Percentiles rank a stretch among this genome's conserved stretches.
These are phyloP conservation scores for Drosophila nikananu DNA, from an alignment of 1,140 invertebrate genomes.

Conservation along the genomic window DNA sequence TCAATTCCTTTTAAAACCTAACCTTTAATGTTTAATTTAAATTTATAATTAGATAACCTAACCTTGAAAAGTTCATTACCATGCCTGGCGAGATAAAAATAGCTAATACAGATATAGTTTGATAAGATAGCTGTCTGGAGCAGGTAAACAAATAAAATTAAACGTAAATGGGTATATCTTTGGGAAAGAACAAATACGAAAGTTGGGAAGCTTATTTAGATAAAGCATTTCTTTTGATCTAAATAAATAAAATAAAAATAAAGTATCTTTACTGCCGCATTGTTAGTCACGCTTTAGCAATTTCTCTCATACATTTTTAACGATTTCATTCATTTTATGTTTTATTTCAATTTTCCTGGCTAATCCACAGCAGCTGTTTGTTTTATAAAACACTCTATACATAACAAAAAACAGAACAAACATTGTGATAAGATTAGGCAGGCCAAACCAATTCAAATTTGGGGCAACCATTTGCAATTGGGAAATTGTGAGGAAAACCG, in stretches of 20 bases:
- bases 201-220: conserved; percentile 1
- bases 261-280: conserved; percentile 1
- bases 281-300: conserved; percentile 12
- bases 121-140: conserved; percentile 30
- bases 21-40: background rate
- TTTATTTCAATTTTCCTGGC: background rate
- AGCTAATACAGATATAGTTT: conserved; percentile 11
- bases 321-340: background rate
- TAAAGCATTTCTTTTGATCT: background rate
- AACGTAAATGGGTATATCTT: conserved; percentile 3
- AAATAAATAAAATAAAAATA: conserved; percentile 5
- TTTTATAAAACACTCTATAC: conserved; percentile 1
- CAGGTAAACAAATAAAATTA: background rate
- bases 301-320: background rate
- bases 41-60: conserved; percentile 2
- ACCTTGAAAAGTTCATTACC: conserved; percentile 23
- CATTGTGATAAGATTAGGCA: conserved; percentile 32
- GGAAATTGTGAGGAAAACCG: conserved; percentile 1
- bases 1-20: background rate
- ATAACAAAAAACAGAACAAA: conserved; percentile 13
- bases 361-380: conserved; percentile 33
- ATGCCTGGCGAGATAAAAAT: background rate
- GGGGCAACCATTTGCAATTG: conserved; percentile 12
- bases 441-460: conserved; percentile 19
- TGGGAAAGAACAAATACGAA: conserved; percentile 12